Conservation (phyloP, 2,888 invertebrate genomes). For the Eledone cirrhosa region DNA sequence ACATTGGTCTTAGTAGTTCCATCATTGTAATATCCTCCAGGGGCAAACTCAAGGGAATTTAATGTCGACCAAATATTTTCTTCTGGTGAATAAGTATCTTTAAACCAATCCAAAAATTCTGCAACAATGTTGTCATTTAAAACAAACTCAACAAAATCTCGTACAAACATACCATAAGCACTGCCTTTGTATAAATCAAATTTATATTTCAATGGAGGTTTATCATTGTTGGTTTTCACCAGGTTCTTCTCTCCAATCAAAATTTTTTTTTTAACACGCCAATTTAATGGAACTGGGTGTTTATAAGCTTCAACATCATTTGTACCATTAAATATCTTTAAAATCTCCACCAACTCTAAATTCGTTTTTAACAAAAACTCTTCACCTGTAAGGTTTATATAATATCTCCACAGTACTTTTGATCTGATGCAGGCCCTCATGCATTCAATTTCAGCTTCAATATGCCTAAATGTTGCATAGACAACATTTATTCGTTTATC, state of each 20-base stretch:
- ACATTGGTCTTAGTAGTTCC: too few relatives aligned
- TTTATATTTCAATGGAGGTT: slow-evolving; percentile 38
- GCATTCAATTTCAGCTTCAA: slow-evolving; percentile 46
- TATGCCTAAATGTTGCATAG: slow-evolving; percentile 41
- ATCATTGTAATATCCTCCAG: slow-evolving; percentile 49
- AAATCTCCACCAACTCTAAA: slow-evolving; percentile 59
- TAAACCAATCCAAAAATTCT: slow-evolving; percentile 55
- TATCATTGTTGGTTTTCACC: slow-evolving; percentile 36
- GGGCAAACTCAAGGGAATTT: slow-evolving; percentile 51
- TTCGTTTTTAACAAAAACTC: slow-evolving; percentile 64
- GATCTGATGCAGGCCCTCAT: slow-evolving; percentile 39
- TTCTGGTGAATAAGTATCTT: slow-evolving; percentile 60
- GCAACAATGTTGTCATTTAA: slow-evolving; percentile 43
- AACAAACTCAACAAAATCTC: slow-evolving; percentile 57
- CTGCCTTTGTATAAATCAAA: slow-evolving; percentile 53
- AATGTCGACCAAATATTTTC: slow-evolving; percentile 63
- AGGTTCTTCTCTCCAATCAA: slow-evolving; percentile 33
- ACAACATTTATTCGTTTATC: slow-evolving; percentile 44
- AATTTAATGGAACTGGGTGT: slow-evolving; percentile 31
- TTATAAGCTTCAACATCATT: slow-evolving; percentile 59
- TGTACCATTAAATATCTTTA: slow-evolving; percentile 59
- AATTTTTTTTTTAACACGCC: slow-evolving; percentile 38
- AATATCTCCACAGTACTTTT: slow-evolving; percentile 59
- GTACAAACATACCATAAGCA: slow-evolving; percentile 56
- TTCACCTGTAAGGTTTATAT: slow-evolving; percentile 62